Conservation (phyloP, 2,888 invertebrate species). For the Drosophila phalerata region DNA sequence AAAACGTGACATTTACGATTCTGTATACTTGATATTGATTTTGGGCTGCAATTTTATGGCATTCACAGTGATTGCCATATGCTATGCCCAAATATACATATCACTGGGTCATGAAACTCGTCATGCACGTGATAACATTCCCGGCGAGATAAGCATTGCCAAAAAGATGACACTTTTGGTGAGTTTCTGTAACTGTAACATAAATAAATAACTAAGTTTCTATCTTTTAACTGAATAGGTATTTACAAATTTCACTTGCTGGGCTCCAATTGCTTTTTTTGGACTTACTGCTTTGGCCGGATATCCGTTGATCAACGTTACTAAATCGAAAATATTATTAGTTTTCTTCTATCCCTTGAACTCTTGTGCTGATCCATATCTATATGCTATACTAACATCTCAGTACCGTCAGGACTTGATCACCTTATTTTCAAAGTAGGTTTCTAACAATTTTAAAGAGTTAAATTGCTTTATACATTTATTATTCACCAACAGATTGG, state of each 20-base stretch:
- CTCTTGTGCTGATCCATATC: constrained; percentile 96
- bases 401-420: constrained; percentile 93
- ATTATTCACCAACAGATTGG: constrained; percentile 85
- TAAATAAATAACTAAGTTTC: constrained; percentile 3
- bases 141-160: constrained; percentile 91
- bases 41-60: constrained; percentile 92
- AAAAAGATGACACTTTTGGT: constrained; percentile 96
- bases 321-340: constrained; percentile 92
- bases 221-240: constrained; percentile 76
- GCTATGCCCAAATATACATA: constrained; percentile 94
- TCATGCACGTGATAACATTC: constrained; percentile 84
- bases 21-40: constrained; percentile 90
- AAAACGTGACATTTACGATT: constrained; percentile 89
- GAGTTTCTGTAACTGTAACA: constrained; percentile 19
- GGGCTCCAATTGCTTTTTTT: constrained; percentile 96
- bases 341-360: constrained; percentile 97
- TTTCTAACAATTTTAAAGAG: not conserved
- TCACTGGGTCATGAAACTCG: constrained; percentile 91
- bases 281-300: constrained; percentile 94
- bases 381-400: constrained; percentile 95
- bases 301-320: constrained; percentile 93
- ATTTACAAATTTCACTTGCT: constrained; percentile 93
- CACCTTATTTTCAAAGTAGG: constrained; percentile 88
- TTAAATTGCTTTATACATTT: not conserved
- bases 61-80: constrained; percentile 93